Base-by-base conservation (phyloP, 1,140 invertebrate genomes). In the Atta cephalotes region DNA sequence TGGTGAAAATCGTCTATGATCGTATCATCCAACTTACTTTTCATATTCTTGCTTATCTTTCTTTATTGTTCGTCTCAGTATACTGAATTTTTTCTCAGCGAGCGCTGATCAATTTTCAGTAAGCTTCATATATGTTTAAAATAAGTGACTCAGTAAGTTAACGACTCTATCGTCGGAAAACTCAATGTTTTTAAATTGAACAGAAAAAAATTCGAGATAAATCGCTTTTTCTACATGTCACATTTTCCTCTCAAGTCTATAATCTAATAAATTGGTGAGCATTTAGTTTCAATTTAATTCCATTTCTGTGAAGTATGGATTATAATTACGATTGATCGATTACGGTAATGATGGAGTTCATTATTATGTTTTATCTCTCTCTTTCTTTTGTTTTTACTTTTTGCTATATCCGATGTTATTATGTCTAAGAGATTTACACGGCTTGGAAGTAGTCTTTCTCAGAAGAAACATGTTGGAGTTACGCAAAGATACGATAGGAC, bases 271-370 rank as follows among this genome's bases (percentile, higher is more conserved):
- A 76, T 28, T 76, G 56, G 39, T 14, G 25, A 74, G n/a, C 56
- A 53, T 68, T 14, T 21, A 56, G 56, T 39, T 66, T 80, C 53
- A 3, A 68, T 49, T 70, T 70, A 10, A 21, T 76, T 62, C 14
- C 21, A 35, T 76, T 62, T 76, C 80, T 49, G n/a, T 39, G 18
- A 71, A 58, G n/a, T 28, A 12, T 18, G 35, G 6, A 3, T 25
- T 25, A 25, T 81, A 84, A 84, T 84, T 84, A 49, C 58, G 39
- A 84, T 84, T 84, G 80, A 84, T 76, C 70, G 70, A 31, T 21
- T 21, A 21, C 6, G 31, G 31, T 35, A 35, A 35, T 35, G 31
- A 35, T 35, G 31, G 6, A 53, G 16, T 53, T 74, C 21, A 49
- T 31, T 72, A 25, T 21, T 16, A 39, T 14, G 31, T 70, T 31